phyloP scores from a whole-genome alignment of 2,888 invertebrate genomes.

The Hanleya hanleyi region DNA sequence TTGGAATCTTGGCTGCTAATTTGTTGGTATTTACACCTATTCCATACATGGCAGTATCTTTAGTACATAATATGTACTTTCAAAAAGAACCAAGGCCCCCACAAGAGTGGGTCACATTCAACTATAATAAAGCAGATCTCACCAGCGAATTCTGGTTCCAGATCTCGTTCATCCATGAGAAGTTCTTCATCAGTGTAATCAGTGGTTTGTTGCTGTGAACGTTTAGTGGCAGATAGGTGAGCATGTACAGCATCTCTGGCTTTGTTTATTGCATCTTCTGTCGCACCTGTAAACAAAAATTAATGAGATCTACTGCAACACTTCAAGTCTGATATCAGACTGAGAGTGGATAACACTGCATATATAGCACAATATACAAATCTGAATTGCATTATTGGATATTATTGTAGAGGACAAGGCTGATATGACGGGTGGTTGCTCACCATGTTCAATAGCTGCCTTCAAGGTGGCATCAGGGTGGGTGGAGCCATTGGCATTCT shows the following conservation, averaged over 20 bases:
- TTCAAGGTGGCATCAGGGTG: slow-evolving; percentile 88
- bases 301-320: neutral
- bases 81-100: no score
- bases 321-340: neutral
- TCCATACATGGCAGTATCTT: no score
- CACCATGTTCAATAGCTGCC: slow-evolving; percentile 85
- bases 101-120: no score
- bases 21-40: no score
- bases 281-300: slow-evolving; percentile 76
- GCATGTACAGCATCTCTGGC: slow-evolving; percentile 96
- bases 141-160: slow-evolving; percentile 74
- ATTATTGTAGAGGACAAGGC: no score
- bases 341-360: neutral
- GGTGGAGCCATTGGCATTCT: slow-evolving; percentile 93
- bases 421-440: no score
- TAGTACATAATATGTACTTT: no score
- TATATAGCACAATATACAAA: no score
- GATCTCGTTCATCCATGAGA: slow-evolving; percentile 78
- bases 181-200: slow-evolving; percentile 86
- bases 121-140: slow-evolving; percentile 84
- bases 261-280: slow-evolving; percentile 94
- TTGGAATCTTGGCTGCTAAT: no score
- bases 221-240: slow-evolving; percentile 85
- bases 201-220: slow-evolving; percentile 84
- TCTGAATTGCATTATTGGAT: no score